Evolutionary conservation across 2,888 invertebrate genomes (phyloP).

Genomic region (Dromius quadrimaculatus): DNA sequence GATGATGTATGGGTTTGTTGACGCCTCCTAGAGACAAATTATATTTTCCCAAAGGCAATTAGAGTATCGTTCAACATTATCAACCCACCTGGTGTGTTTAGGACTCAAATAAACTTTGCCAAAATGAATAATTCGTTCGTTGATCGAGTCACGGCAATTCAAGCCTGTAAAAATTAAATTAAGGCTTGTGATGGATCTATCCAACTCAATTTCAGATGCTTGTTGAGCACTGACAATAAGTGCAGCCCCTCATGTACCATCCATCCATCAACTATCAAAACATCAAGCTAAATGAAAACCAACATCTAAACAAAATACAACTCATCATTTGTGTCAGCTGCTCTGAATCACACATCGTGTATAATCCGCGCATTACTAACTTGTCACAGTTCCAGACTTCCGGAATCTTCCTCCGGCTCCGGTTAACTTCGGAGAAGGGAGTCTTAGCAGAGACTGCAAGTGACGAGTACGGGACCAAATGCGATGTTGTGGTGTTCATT

Average conservation of each 20-base stretch:
- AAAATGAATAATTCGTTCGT: slow-evolving; percentile 7
- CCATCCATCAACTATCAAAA: slow-evolving; percentile 7
- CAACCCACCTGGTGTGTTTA: slow-evolving; percentile 15
- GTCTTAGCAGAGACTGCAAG: slow-evolving; percentile 1
- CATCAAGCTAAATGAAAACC: not conserved
- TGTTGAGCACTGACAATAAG: not conserved
- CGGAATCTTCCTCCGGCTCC: not conserved
- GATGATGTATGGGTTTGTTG: slow-evolving; percentile 20
- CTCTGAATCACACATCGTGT: not conserved
- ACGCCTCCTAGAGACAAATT: slow-evolving; percentile 9
- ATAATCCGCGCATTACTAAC: slow-evolving; percentile 8
- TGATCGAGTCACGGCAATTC: not conserved
- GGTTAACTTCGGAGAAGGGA: not conserved
- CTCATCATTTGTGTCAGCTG: slow-evolving; percentile 13
- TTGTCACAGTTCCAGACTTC: slow-evolving; percentile 7
- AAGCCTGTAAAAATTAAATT: slow-evolving; percentile 28
- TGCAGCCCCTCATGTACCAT: not conserved
- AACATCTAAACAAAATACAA: slow-evolving; percentile 2
- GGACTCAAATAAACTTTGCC: not conserved
- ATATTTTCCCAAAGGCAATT: slow-evolving; percentile 25
- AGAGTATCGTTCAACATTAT: slow-evolving; percentile 6
- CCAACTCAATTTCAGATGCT: not conserved
- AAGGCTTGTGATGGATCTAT: slow-evolving; percentile 10
- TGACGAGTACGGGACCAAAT: slow-evolving; percentile 4
- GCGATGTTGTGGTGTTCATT: not conserved